Percentiles rank a stretch among this genome's conserved stretches.
Conservation (phyloP, 2,888 invertebrate species). For the Cremastinae sp. region DNA sequence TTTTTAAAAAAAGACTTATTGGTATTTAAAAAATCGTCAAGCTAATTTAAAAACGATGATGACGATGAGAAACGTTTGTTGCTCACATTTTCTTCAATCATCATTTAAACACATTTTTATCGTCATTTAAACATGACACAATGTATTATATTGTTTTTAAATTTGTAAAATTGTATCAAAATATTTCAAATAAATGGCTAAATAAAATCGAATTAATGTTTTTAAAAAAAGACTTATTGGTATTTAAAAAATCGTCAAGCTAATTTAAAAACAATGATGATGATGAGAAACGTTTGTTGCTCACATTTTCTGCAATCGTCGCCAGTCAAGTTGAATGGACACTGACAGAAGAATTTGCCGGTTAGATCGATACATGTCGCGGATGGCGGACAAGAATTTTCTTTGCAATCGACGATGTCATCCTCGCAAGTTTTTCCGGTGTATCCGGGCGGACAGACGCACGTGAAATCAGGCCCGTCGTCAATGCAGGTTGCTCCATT, state of each 20-base stretch:
- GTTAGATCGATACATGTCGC: constrained; percentile 95
- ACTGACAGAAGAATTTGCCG: constrained; percentile 96
- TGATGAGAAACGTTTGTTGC: constrained; percentile 68
- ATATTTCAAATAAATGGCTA: too few species aligned
- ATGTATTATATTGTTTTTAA: too few species aligned
- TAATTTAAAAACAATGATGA: not conserved
- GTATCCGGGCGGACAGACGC: constrained; percentile 91
- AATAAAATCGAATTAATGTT: too few species aligned
- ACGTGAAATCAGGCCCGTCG: constrained; percentile 91
- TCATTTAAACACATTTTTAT: constrained; percentile 83
- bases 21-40: not conserved
- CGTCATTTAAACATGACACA: constrained; percentile 10
- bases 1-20: not conserved
- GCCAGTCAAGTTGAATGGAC: constrained; percentile 97
- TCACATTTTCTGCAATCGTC: constrained; percentile 97
- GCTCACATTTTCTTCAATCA: constrained; percentile 95
- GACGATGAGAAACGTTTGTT: not conserved
- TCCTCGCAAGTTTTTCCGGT: constrained; percentile 93
- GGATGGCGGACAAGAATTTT: constrained; percentile 96
- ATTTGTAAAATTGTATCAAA: too few species aligned
- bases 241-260: too few species aligned
- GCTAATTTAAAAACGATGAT: not conserved
- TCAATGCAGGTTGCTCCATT: constrained; percentile 96
- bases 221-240: not conserved
- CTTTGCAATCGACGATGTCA: constrained; percentile 94